Evolutionary conservation across 2,113 vertebrate genomes (phyloP).

Genomic region (Cairina moschata): DNA sequence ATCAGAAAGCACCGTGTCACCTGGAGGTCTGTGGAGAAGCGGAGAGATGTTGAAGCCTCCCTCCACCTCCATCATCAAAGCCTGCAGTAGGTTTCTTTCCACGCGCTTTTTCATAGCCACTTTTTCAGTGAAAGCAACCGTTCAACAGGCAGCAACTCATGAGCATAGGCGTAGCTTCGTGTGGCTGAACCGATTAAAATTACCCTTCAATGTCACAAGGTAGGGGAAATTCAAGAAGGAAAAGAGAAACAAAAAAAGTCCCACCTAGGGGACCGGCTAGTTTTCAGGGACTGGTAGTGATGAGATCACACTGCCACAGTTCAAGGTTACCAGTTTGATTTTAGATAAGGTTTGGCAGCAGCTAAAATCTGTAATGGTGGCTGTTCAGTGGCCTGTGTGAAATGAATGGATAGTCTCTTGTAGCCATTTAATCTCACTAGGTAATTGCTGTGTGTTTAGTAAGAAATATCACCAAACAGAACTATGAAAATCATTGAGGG

Average conservation of each 20-base stretch:
- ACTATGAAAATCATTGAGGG: background rate
- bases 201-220: background rate
- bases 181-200: background rate
- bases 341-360: background rate
- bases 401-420: background rate
- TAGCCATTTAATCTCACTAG: background rate
- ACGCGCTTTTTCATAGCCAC: background rate
- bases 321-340: background rate
- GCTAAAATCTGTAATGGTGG: background rate
- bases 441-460: background rate
- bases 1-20: background rate
- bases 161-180: background rate
- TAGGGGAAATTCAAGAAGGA: background rate
- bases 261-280: background rate
- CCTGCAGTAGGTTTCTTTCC: background rate
- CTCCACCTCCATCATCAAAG: background rate
- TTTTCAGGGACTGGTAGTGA: background rate
- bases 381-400: background rate
- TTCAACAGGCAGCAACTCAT: background rate
- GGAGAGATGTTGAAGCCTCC: background rate
- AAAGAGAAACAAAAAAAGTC: background rate
- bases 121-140: background rate
- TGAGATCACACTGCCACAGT: accelerated
- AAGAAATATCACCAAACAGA: background rate
- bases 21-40: background rate